A percentile compares a stretch with the other conserved stretches of the same genome.
Conservation (phyloP, 2,797 vertebrate genomes). For the Yasuhikotakia modesta region DNA sequence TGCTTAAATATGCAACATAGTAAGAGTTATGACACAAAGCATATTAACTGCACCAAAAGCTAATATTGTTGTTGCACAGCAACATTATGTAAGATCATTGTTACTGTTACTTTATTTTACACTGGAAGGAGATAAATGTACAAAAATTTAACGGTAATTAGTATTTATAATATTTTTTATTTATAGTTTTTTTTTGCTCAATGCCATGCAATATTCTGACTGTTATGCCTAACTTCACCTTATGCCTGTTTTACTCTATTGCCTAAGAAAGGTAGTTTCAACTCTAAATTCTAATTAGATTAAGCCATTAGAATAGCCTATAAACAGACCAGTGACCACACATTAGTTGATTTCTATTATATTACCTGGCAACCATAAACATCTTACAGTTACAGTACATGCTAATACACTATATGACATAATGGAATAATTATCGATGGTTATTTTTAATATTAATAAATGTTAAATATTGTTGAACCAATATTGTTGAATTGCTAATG, state of each 20-base stretch:
- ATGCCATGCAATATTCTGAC: too few relatives aligned
- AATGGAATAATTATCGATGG: neutral
- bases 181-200: neutral
- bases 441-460: neutral
- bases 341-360: neutral
- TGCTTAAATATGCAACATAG: neutral
- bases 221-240: too few relatives aligned
- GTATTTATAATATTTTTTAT: neutral
- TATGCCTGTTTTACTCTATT: neutral
- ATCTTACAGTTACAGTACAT: neutral
- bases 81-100: neutral
- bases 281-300: too few relatives aligned
- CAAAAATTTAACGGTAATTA: neutral
- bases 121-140: neutral
- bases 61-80: neutral
- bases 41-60: neutral
- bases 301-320: too few relatives aligned
- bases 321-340: neutral
- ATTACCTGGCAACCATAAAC: neutral
- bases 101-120: neutral
- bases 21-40: neutral
- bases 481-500: neutral
- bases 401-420: neutral
- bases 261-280: neutral
- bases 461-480: neutral